Percentiles rank a stretch among this genome's conserved stretches.
These are phyloP conservation scores for Siderastrea radians DNA, from an alignment of 92 coral and sea anemone species.

Conservation along the genomic window DNA sequence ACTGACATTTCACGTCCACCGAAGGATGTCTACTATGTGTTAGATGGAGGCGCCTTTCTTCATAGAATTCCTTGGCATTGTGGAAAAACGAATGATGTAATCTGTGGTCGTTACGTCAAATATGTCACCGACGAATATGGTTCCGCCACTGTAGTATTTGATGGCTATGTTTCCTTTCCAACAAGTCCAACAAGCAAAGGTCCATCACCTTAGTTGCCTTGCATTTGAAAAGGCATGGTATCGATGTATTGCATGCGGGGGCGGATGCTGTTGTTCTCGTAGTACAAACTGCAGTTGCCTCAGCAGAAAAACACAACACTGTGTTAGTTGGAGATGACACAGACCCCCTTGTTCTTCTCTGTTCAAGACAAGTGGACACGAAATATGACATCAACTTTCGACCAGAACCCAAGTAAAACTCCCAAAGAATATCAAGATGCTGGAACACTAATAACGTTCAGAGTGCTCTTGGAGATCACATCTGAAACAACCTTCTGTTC, in stretches of 20 bases:
- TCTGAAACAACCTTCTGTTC: background rate
- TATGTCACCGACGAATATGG: slow-evolving; percentile 41
- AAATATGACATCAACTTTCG: background rate
- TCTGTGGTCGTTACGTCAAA: slow-evolving; percentile 15
- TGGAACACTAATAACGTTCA: too few relatives aligned
- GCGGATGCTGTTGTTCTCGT: too few relatives aligned
- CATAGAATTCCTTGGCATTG: slow-evolving; percentile 24
- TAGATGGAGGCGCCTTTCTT: slow-evolving; percentile 33
- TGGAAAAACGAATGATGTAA: slow-evolving; percentile 6
- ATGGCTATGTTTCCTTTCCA: slow-evolving; percentile 27
- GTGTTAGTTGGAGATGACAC: background rate
- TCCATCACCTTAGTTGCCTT: too few relatives aligned
- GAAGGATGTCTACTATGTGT: background rate
- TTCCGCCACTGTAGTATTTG: slow-evolving; percentile 61
- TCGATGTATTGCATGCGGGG: too few relatives aligned
- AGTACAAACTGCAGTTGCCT: too few relatives aligned
- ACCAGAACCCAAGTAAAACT: background rate
- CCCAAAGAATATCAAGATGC: background rate
- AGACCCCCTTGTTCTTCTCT: background rate
- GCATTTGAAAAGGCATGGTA: too few relatives aligned
- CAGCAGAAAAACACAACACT: too few relatives aligned
- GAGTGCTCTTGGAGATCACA: background rate
- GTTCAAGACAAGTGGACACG: background rate
- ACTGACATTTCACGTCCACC: too few relatives aligned
- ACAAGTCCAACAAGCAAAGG: too few relatives aligned